These are phyloP conservation scores for Reticulitermes lucifugus DNA, from an alignment of 2,888 invertebrate genomes.

Conservation along the genomic window DNA sequence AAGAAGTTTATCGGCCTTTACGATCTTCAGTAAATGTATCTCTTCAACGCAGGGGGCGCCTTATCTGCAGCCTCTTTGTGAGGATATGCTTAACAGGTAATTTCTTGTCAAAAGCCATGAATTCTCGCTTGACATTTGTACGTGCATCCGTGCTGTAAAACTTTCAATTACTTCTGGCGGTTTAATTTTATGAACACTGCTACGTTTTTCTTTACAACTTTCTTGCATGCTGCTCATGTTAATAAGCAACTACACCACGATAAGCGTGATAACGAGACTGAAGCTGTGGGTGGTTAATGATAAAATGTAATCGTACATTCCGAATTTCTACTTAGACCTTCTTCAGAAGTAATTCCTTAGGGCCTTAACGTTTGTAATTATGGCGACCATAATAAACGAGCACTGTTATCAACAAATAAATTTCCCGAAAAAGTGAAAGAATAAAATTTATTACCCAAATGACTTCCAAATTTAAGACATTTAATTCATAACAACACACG, in stretches of 20 bases:
- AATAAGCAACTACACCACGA: background rate
- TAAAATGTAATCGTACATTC: background rate
- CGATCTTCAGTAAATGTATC: background rate
- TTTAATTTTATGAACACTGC: background rate
- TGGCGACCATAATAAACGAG: background rate
- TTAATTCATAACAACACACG: too few relatives aligned
- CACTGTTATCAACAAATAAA: background rate
- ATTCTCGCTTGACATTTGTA: background rate
- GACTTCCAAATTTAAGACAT: too few relatives aligned
- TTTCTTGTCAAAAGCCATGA: background rate
- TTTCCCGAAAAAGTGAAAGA: background rate
- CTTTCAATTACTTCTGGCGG: background rate
- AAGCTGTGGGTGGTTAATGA: background rate
- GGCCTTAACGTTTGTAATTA: background rate
- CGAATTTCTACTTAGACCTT: background rate
- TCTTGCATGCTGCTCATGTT: background rate
- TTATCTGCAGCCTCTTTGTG: background rate
- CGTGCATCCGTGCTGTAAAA: background rate
- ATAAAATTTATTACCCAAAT: too few relatives aligned
- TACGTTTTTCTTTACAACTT: background rate
- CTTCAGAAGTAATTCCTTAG: background rate
- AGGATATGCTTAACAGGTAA: background rate
- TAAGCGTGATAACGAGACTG: background rate
- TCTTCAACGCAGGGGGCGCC: background rate
- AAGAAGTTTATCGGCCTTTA: background rate